phyloP scores from a whole-genome alignment of 2,113 vertebrate genomes.

The Tetraodon nigroviridis region DNA sequence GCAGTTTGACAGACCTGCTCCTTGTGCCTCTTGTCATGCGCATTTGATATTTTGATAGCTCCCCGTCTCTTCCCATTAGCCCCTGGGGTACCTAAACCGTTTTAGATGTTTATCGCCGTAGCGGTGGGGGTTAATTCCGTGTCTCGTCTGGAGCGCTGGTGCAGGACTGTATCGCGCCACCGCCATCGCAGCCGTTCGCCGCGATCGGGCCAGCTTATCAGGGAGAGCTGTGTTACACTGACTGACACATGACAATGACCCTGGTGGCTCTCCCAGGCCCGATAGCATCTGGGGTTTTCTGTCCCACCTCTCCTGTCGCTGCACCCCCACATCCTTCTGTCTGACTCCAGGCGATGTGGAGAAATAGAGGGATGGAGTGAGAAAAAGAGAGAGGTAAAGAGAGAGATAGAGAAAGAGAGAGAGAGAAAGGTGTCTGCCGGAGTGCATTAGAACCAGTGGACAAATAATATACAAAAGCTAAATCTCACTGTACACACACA shows the following conservation, averaged over 20 bases:
- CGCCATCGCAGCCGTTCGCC: conserved; percentile 48
- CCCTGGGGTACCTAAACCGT: conserved; percentile 70
- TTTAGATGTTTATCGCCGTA: conserved; percentile 76
- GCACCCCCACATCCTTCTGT: conserved; percentile 24
- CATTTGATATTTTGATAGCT: conserved; percentile 77
- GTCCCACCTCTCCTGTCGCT: conserved; percentile 40
- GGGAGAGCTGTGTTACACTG: conserved; percentile 64
- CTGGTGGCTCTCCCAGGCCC: conserved; percentile 56
- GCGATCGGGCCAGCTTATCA: conserved; percentile 64
- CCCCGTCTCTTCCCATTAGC: conserved; percentile 72
- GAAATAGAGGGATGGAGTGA: conserved; percentile 62
- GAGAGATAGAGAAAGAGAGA: conserved; percentile 51
- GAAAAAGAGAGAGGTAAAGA: conserved; percentile 53
- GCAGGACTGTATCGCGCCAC: conserved; percentile 56
- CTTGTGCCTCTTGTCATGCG: conserved; percentile 69
- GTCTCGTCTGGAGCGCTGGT: conserved; percentile 64
- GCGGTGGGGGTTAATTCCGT: conserved; percentile 74
- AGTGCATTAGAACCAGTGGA: conserved; percentile 50
- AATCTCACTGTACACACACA: conserved; percentile 9
- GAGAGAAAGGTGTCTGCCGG: conserved; percentile 54
- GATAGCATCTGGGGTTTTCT: conserved; percentile 67
- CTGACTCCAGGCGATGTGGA: conserved; percentile 58
- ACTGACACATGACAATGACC: conserved; percentile 77
- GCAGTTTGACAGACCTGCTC: conserved; percentile 70
- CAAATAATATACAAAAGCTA: conserved; percentile 43